Evolutionary conservation across 1,140 invertebrate species (phyloP).

Genomic region (Melanaphis sacchari): DNA sequence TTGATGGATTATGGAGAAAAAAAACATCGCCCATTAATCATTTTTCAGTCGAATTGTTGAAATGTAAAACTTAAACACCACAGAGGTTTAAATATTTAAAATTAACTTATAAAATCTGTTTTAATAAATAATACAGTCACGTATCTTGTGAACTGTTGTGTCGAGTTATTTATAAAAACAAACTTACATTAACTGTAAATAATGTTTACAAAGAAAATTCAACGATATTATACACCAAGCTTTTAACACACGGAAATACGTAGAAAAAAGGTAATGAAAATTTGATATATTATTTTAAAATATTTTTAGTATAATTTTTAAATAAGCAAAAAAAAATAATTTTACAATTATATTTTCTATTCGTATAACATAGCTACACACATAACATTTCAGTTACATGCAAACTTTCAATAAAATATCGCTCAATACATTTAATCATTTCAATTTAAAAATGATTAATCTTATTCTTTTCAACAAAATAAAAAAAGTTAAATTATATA

Average conservation of each 20-base stretch:
- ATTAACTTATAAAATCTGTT: neutral
- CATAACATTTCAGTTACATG: neutral
- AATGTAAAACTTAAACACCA: neutral
- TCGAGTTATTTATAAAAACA: neutral
- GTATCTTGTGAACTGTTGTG: neutral
- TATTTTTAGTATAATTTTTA: neutral
- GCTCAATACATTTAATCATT: neutral
- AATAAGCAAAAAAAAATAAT: neutral
- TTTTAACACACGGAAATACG: neutral
- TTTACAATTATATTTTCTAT: neutral
- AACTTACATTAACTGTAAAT: neutral
- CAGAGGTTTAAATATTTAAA: neutral
- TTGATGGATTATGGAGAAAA: neutral
- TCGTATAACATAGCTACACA: neutral
- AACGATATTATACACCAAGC: neutral
- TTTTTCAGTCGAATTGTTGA: neutral
- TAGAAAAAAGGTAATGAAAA: neutral
- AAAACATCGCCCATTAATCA: neutral
- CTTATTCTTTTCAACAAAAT: no score
- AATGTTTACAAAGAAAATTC: neutral
- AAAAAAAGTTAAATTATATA: no score
- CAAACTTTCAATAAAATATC: neutral
- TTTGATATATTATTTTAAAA: neutral
- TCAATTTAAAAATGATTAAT: neutral
- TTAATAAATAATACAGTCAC: conserved; percentile 9